Base-by-base conservation (phyloP, 2,888 invertebrate species). In the Xiphydria camelus region DNA sequence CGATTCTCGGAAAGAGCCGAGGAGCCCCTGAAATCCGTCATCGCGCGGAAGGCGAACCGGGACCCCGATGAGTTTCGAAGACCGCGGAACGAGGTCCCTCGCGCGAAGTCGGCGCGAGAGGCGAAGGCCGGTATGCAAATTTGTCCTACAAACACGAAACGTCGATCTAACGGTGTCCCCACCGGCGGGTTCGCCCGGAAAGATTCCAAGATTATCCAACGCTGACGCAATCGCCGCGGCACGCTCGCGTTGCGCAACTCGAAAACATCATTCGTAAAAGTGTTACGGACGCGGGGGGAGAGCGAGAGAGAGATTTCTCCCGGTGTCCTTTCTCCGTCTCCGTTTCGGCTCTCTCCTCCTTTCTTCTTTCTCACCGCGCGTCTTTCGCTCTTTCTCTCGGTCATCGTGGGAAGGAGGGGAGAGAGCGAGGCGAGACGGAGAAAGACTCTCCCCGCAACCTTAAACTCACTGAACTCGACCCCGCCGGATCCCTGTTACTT, bases 221-320 rank as follows among this genome's bases (percentile, higher is more conserved):
- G 23, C 31, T 65, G 58, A 57, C 57, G 62, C 57, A 62, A 66
- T 49, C 47, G 25, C 36, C 51, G n/a, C n/a, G n/a, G n/a, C 18
- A 19, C 14, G 1, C 49, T 43, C 31, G 44, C 19, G 49, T 66
- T 69, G 61, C 66, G 65, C 64, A 70, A 70, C 62, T 51, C 50
- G 51, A 53, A 53, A 62, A 57, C 60, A 58, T 61, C 60, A 66
- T 59, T 52, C 48, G 53, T 59, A 57, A 61, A 65, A 64, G 69
- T 61, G 61, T 68, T 64, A 59, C 60, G 29, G 5, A 26, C 29
- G 12, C 10, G 4, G 12, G 4, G 1, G 10, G 6, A 14, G 9
- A 10, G 10, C 29, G 12, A 2, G 10, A 7, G 10, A 2, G 14
- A 6, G 29, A 26, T 26, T 26, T 26, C 29, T 26, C 29, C 29